Evolutionary conservation across 2,797 vertebrate species (phyloP).

Genomic region (Cichlasoma orientale): DNA sequence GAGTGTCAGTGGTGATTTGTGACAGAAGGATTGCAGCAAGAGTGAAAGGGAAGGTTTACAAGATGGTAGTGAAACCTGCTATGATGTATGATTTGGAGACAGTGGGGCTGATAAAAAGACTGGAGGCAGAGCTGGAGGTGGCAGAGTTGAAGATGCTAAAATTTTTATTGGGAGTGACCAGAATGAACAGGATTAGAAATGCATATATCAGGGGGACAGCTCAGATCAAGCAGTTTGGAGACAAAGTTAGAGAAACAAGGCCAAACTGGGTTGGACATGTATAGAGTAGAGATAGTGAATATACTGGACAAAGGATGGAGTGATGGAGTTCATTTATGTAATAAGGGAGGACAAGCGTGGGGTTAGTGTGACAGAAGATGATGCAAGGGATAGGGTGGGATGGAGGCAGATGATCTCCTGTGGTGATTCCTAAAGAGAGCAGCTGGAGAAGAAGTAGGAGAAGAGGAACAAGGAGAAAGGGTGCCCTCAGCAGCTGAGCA

Average conservation of each 20-base stretch:
- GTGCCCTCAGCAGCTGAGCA: too few species aligned
- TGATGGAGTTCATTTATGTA: not conserved
- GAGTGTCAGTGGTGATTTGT: not conserved
- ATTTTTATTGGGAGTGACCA: not conserved
- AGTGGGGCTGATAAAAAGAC: not conserved
- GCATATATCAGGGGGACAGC: too few species aligned
- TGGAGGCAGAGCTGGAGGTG: not conserved
- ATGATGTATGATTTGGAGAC: not conserved
- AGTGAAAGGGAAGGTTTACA: not conserved
- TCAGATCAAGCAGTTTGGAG: not conserved
- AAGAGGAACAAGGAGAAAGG: too few species aligned
- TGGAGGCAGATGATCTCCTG: too few species aligned
- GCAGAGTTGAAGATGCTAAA: not conserved
- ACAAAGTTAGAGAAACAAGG: not conserved
- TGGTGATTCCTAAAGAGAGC: too few species aligned
- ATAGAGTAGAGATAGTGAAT: not conserved
- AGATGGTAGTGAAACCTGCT: not conserved
- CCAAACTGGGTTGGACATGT: not conserved
- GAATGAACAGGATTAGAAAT: not conserved
- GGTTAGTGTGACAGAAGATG: too few species aligned
- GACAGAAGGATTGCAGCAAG: not conserved
- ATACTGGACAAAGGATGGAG: not conserved
- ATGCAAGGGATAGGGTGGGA: too few species aligned
- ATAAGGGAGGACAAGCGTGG: not conserved
- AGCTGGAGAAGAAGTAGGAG: too few species aligned